Base-by-base conservation (phyloP, 2,888 invertebrate genomes). In the Cheilosia vernalis region DNA sequence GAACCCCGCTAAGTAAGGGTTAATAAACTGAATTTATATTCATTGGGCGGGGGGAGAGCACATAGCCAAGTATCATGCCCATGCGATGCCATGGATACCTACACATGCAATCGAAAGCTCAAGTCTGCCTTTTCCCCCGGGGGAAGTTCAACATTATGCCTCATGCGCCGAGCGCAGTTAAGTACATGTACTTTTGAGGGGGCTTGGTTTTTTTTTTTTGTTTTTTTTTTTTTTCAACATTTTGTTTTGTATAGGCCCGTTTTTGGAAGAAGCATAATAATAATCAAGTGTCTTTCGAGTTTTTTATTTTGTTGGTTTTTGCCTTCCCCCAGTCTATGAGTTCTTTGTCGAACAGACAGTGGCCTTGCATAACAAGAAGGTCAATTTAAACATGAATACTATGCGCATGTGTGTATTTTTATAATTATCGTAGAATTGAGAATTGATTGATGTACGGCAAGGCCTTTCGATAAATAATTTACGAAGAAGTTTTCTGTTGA, bases 341-440 rank as follows among this genome's bases (percentile, higher is more conserved):
- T 47, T 47, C 47, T 47, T 47, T 47, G 19, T 47, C 47, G n/a
- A 19, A 37, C 17, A 56, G n/a, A 19, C 56, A 56, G 9, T 56
- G 55, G 64, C 33, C 56, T 66, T 74, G 74, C 64, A 74, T 58
- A 66, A 49, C 40, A 66, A 66, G 55, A 73, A 56, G 74, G 56
- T 58, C 64, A 70, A 47, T 21, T 70, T 6, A 15, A 55, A 55
- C 44, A 40, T 64, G 37, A 42, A 67, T 15, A 33, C 3, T 64
- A 33, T 37, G 33, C n/a, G 33, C 40, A 30, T 56, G 58, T 58
- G 30, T 24, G 53, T 53, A 55, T 44, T 17, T 55, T 44, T 55
- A 2, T 47, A 64, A 74, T 74, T 74, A 74, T 74, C 49, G 37
- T 64, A 19, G 40, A 40, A 56, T 56, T 47, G 74, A 56, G 56